phyloP scores from a whole-genome alignment of 2,888 invertebrate species.

The Lepas anatifera region DNA sequence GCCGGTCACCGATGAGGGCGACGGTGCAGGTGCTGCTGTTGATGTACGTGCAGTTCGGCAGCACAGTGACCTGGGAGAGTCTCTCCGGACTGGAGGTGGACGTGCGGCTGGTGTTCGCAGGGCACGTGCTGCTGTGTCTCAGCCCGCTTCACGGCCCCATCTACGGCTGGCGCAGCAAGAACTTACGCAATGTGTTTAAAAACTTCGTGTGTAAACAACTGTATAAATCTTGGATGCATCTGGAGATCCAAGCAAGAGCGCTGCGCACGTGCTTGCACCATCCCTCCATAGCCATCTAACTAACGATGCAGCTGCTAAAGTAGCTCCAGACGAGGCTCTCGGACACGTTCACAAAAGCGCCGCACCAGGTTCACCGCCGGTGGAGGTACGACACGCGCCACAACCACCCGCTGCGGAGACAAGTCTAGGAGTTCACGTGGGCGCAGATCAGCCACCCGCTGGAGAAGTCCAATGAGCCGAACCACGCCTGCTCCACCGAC shows the following conservation, averaged over 20 bases:
- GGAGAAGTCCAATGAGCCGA: neutral
- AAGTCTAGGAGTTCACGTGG: neutral
- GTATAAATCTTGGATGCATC: conserved; percentile 6
- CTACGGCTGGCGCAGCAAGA: neutral
- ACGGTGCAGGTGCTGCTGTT: neutral
- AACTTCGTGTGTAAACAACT: conserved; percentile 2
- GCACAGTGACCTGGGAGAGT: neutral
- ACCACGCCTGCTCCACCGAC: neutral
- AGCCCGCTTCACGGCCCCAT: neutral
- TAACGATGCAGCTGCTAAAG: conserved; percentile 1
- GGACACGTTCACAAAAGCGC: neutral
- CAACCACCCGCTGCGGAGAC: neutral
- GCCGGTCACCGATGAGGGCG: neutral
- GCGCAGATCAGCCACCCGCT: neutral
- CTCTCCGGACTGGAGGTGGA: neutral
- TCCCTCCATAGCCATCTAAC: neutral
- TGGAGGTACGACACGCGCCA: neutral
- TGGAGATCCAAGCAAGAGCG: conserved; percentile 5
- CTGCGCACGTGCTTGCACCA: neutral
- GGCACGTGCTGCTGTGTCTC: neutral
- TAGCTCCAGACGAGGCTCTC: neutral
- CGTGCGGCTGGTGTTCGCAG: neutral
- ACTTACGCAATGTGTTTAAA: neutral
- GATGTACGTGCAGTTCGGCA: neutral
- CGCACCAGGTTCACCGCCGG: neutral